These are phyloP conservation scores for Orcinus orca DNA, from an alignment of 2,113 vertebrate genomes.

Conservation along the genomic window DNA sequence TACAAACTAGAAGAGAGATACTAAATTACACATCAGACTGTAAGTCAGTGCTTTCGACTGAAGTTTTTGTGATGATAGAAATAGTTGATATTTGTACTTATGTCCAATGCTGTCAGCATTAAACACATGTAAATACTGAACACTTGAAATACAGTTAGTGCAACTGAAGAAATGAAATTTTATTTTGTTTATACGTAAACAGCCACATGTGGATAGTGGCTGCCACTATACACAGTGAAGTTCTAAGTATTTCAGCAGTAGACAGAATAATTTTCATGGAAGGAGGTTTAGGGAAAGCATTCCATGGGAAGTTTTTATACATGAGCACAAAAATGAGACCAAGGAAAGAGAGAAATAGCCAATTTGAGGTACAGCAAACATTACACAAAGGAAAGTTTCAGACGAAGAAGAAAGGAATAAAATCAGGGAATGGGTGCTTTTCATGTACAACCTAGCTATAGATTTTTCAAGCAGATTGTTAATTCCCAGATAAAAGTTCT, in stretches of 20 bases:
- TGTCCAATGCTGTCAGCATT: neutral
- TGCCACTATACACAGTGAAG: neutral
- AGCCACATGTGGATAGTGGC: neutral
- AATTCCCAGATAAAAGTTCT: neutral
- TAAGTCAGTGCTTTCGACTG: neutral
- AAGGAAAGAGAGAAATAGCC: neutral
- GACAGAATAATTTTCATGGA: neutral
- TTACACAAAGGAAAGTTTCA: neutral
- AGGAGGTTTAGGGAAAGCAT: neutral
- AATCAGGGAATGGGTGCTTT: neutral
- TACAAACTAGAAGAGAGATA: neutral
- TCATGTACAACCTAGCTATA: neutral
- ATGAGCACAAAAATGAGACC: neutral
- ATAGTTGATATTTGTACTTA: neutral
- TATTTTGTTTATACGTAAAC: neutral
- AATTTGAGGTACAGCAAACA: neutral
- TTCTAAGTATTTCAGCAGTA: neutral
- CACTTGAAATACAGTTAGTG: neutral
- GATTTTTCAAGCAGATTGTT: neutral
- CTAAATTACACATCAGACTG: neutral
- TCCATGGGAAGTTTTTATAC: neutral
- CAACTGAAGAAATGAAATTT: neutral
- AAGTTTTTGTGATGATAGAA: neutral
- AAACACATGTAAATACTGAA: neutral
- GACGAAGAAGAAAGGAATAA: neutral